A percentile compares a stretch with the other conserved stretches of the same genome.
Evolutionary conservation across 2,888 invertebrate species (phyloP).

Genomic region (Cheilosia urbana): DNA sequence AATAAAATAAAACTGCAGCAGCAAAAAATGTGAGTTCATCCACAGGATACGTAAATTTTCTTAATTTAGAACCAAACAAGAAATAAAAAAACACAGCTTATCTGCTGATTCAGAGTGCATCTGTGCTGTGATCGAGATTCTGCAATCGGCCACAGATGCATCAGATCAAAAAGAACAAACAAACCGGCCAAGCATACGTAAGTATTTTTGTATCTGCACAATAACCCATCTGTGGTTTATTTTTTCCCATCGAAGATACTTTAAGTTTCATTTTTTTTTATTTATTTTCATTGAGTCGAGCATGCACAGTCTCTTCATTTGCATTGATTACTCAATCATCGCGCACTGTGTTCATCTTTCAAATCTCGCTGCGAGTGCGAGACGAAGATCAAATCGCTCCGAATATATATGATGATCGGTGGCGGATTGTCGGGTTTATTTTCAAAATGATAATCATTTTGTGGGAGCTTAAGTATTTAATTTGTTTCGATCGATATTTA

Average conservation of each 20-base stretch:
- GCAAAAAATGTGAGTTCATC: constrained; percentile 41
- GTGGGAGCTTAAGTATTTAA: constrained; percentile 32
- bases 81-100: constrained; percentile 21
- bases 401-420: constrained; percentile 40
- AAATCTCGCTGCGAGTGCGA: constrained; percentile 7
- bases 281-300: constrained; percentile 47
- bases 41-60: constrained; percentile 49
- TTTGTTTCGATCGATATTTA: constrained; percentile 19
- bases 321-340: constrained; percentile 73
- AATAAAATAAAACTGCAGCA: constrained; percentile 13
- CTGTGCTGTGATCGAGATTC: constrained; percentile 66
- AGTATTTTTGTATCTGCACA: constrained; percentile 31
- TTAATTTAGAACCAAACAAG: constrained; percentile 60
- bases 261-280: background rate
- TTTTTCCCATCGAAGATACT: constrained; percentile 12
- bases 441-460: constrained; percentile 33
- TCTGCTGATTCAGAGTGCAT: constrained; percentile 52
- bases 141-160: constrained; percentile 69
- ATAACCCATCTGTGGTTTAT: constrained; percentile 62
- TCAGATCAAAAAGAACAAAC: constrained; percentile 42
- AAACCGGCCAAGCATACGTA: constrained; percentile 18
- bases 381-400: constrained; percentile 37
- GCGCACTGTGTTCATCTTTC: background rate
- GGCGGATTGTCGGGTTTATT: constrained; percentile 27
- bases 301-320: constrained; percentile 46